These are phyloP conservation scores for Paracyclopina nana DNA, from an alignment of 1,140 invertebrate genomes.

Conservation along the genomic window DNA sequence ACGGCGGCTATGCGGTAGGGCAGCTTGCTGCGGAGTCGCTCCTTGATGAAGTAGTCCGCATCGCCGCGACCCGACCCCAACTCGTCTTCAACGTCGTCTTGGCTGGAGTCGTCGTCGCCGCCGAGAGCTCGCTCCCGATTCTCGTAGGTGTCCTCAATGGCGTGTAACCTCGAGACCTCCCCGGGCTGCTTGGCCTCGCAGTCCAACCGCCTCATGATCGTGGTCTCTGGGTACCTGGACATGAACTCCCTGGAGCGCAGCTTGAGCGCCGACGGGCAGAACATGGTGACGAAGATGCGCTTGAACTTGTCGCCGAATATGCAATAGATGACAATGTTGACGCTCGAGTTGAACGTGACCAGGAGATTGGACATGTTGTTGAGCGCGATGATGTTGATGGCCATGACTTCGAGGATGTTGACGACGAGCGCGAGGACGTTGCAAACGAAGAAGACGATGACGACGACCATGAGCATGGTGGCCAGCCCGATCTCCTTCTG, in stretches of 20 bases:
- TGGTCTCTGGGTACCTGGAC: conserved; percentile 4
- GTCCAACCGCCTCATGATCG: too few species aligned
- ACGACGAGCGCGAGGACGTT: conserved; percentile 33
- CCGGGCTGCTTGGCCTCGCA: too few species aligned
- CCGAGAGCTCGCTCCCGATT: too few species aligned
- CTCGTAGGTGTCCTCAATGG: too few species aligned
- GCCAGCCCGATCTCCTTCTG: conserved; percentile 45
- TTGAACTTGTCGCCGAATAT: conserved; percentile 93
- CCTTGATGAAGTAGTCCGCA: too few species aligned
- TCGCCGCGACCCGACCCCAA: too few species aligned
- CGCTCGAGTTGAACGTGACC: conserved; percentile 85
- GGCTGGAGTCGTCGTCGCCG: too few species aligned
- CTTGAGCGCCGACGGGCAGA: conserved; percentile 33
- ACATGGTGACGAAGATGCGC: conserved; percentile 61
- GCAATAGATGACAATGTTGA: conserved; percentile 92
- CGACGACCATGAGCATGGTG: conserved; percentile 35
- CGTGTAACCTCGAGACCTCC: too few species aligned
- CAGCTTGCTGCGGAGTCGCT: too few species aligned
- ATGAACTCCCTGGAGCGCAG: background rate
- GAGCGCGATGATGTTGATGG: conserved; percentile 17
- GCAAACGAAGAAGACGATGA: conserved; percentile 34
- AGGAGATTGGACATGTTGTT: conserved; percentile 49
- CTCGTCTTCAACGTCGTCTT: too few species aligned
- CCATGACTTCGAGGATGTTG: conserved; percentile 27
- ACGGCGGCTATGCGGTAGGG: too few species aligned